These are phyloP conservation scores for Circaetus cinerascens DNA, from an alignment of 2,113 vertebrate species.

Conservation along the genomic window DNA sequence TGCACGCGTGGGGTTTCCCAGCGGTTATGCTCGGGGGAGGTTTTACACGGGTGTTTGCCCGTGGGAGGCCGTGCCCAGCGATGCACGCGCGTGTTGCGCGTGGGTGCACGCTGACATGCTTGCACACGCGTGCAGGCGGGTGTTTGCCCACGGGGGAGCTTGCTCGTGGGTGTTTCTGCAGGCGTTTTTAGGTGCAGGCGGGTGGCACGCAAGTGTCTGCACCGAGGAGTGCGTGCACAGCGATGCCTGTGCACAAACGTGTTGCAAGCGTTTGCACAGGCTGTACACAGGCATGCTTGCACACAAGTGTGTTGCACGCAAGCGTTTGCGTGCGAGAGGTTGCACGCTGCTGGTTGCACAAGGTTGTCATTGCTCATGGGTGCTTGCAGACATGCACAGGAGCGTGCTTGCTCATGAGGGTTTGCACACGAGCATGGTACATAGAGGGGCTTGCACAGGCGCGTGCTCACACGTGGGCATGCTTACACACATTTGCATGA, in stretches of 20 bases:
- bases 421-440: neutral
- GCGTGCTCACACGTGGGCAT: accelerated
- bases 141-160: too few relatives aligned
- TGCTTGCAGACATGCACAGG: neutral
- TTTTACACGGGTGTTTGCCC: neutral
- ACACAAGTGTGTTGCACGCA: accelerated
- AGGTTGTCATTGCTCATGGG: accelerated
- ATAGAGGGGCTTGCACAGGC: neutral
- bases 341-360: accelerated
- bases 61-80: neutral
- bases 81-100: neutral
- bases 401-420: neutral
- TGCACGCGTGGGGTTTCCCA: neutral
- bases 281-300: accelerated
- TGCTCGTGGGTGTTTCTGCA: too few relatives aligned
- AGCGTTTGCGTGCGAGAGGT: accelerated
- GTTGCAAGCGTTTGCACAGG: accelerated
- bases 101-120: too few relatives aligned
- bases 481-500: neutral
- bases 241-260: accelerated
- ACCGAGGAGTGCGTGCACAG: accelerated
- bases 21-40: neutral
- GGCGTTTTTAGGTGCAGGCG: accelerated
- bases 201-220: accelerated
- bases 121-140: neutral